Percentiles rank a stretch among this genome's conserved stretches.
These are phyloP conservation scores for Heliangelus exortis DNA, from an alignment of 2,797 vertebrate genomes.

Conservation along the genomic window DNA sequence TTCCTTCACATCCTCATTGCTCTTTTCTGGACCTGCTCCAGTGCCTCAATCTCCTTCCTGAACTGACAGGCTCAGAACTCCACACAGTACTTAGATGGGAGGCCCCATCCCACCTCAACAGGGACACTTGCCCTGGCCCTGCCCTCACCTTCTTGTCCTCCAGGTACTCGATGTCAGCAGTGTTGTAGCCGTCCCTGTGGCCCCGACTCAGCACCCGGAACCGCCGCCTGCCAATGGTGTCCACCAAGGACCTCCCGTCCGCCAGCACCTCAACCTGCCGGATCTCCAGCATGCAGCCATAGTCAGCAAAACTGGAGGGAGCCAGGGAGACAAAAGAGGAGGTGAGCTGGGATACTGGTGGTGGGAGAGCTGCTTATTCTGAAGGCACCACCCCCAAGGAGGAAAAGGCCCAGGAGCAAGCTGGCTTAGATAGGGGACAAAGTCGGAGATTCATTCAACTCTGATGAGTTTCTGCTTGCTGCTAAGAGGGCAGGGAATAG, in stretches of 20 bases:
- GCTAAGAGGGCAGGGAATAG: not conserved
- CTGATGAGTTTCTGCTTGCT: not conserved
- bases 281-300: conserved; percentile 91
- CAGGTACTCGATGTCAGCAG: conserved; percentile 89
- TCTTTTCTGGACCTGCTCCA: too few species aligned
- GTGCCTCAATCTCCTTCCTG: too few species aligned
- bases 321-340: not conserved
- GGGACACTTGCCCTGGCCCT: not conserved
- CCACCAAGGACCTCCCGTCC: conserved; percentile 88
- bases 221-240: conserved; percentile 84
- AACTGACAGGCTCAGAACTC: too few species aligned
- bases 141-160: conserved; percentile 85
- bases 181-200: conserved; percentile 90
- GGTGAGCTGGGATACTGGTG: not conserved
- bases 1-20: too few species aligned
- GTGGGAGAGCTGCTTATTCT: not conserved
- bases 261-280: conserved; percentile 82
- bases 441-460: not conserved
- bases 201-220: conserved; percentile 87
- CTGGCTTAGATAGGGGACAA: not conserved
- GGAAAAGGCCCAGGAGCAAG: not conserved
- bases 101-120: not conserved
- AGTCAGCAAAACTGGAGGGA: conserved; percentile 86
- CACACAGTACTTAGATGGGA: not conserved
- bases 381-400: not conserved